These are phyloP conservation scores for Microtus oregoni DNA, from an alignment of 2,113 vertebrate genomes.

Conservation along the genomic window DNA sequence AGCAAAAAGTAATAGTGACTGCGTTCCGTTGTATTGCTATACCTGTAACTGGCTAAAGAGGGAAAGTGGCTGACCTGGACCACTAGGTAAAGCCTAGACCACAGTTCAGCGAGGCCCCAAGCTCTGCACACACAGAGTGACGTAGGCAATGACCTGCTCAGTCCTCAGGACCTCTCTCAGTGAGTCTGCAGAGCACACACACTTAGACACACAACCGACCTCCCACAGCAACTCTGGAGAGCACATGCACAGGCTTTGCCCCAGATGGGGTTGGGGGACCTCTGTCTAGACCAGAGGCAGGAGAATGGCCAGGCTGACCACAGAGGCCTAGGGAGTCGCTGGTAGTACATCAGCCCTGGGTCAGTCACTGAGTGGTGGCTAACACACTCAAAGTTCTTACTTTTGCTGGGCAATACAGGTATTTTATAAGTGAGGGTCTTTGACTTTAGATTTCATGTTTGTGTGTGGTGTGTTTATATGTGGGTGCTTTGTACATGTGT, in stretches of 20 bases:
- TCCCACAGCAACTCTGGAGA: background rate
- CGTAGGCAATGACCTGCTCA: fast-evolving
- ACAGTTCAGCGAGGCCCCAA: background rate
- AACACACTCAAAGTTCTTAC: background rate
- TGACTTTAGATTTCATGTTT: background rate
- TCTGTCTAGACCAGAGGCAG: background rate
- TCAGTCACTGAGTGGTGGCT: background rate
- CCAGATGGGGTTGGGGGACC: too few species aligned
- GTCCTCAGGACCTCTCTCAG: background rate
- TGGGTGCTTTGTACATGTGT: background rate
- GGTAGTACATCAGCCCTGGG: background rate
- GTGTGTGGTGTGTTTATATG: background rate
- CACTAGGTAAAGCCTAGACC: background rate
- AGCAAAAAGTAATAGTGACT: background rate
- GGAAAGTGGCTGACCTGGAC: background rate
- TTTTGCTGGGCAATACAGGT: background rate
- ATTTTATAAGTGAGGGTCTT: background rate
- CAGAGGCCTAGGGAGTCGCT: background rate
- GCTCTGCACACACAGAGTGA: too few species aligned
- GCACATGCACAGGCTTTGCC: background rate
- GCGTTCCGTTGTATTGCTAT: background rate
- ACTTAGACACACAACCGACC: too few species aligned
- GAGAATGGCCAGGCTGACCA: background rate
- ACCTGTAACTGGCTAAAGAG: background rate
- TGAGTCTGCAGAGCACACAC: too few species aligned